Conservation (phyloP, 2,888 invertebrate species). For the Heliconius sara region DNA sequence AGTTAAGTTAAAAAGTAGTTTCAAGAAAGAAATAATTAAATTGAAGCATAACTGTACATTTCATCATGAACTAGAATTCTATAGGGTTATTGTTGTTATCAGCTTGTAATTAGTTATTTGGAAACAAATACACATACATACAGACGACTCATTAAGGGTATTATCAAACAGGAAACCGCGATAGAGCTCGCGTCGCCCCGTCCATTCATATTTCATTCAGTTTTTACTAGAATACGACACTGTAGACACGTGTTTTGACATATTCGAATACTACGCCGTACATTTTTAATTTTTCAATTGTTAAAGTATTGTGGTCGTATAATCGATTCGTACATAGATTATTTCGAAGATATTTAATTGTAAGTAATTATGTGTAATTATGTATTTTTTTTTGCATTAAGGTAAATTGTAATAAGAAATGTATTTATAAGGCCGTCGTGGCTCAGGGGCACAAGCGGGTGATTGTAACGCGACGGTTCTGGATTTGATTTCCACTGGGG, state of each 20-base stretch:
- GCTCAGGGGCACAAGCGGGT: no score
- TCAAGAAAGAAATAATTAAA: background rate
- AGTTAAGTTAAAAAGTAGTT: background rate
- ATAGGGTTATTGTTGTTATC: conserved; percentile 29
- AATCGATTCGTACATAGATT: background rate
- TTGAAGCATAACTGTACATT: background rate
- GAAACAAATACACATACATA: conserved; percentile 45
- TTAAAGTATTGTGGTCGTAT: background rate
- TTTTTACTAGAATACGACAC: conserved; percentile 66
- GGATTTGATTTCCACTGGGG: no score
- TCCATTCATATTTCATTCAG: conserved; percentile 76
- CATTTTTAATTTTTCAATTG: background rate
- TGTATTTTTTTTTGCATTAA: background rate
- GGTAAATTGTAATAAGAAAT: background rate
- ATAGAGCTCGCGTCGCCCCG: conserved; percentile 55
- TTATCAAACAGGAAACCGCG: conserved; percentile 75
- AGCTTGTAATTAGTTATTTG: conserved; percentile 34
- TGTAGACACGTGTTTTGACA: conserved; percentile 63
- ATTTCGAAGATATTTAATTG: background rate
- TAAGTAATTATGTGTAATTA: conserved; percentile 9
- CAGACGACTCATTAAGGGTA: conserved; percentile 52
- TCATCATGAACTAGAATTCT: conserved; percentile 7
- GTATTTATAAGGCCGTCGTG: no score
- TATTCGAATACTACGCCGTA: conserved; percentile 19
- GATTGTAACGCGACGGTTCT: no score